phyloP scores from a whole-genome alignment of 2,888 invertebrate species.

The Drosophila cyrtoloma region DNA sequence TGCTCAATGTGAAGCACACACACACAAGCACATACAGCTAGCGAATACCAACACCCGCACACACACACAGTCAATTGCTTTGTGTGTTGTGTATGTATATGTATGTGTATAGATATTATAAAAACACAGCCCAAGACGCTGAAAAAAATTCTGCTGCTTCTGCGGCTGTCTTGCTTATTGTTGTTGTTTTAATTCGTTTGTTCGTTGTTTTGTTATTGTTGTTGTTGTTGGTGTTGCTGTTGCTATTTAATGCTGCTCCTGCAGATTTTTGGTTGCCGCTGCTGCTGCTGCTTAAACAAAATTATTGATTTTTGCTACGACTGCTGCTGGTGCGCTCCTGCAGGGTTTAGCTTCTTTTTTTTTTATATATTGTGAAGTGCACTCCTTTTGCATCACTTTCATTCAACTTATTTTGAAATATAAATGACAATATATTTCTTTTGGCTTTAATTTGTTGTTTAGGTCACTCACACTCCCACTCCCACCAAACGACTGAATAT shows the following conservation, averaged over 20 bases:
- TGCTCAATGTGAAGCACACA: constrained; percentile 58
- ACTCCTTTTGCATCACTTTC: constrained; percentile 37
- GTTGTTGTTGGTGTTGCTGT: constrained; percentile 40
- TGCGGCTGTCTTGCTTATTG: constrained; percentile 7
- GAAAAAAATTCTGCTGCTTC: constrained; percentile 8
- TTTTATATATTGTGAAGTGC: constrained; percentile 50
- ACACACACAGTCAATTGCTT: constrained; percentile 21
- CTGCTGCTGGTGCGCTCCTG: constrained; percentile 48
- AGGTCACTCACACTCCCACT: constrained; percentile 40
- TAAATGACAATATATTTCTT: not conserved
- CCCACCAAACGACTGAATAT: constrained; percentile 25
- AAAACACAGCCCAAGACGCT: constrained; percentile 48
- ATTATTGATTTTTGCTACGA: constrained; percentile 69
- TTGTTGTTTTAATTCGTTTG: not conserved
- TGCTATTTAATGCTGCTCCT: constrained; percentile 63
- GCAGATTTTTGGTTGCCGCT: constrained; percentile 68
- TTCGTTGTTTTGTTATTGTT: constrained; percentile 14
- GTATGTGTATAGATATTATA: constrained; percentile 40
- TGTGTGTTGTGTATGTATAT: constrained; percentile 19
- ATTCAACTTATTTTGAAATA: constrained; percentile 13
- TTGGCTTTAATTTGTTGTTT: constrained; percentile 6
- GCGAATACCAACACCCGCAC: constrained; percentile 43
- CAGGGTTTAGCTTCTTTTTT: constrained; percentile 38
- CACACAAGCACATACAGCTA: constrained; percentile 38
- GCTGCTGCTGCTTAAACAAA: constrained; percentile 69